Percentiles rank a stretch among this genome's conserved stretches.
These are phyloP conservation scores for Chelonia mydas DNA, from an alignment of 2,797 vertebrate species.

Conservation along the genomic window DNA sequence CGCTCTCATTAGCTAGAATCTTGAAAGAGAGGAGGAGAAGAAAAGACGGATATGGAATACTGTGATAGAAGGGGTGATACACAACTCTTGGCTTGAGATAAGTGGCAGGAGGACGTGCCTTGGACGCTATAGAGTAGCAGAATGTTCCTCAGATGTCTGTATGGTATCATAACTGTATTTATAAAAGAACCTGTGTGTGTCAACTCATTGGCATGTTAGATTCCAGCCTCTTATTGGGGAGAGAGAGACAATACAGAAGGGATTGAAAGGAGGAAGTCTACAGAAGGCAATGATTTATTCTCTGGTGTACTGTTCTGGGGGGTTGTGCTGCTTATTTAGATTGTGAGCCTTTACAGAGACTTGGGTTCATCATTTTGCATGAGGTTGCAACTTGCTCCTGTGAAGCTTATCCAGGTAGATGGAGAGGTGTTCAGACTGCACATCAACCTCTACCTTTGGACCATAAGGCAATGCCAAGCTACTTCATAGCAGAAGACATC, in stretches of 20 bases:
- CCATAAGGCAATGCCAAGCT: background rate
- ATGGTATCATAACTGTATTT: background rate
- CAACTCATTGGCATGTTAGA: background rate
- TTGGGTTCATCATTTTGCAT: background rate
- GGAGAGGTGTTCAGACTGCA: background rate
- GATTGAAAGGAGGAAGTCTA: background rate
- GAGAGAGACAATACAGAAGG: background rate
- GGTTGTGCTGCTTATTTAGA: background rate
- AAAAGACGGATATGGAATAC: slow-evolving; percentile 38
- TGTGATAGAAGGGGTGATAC: slow-evolving; percentile 45
- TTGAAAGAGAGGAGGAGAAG: slow-evolving; percentile 66
- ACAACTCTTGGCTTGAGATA: slow-evolving; percentile 6
- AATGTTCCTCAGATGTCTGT: background rate
- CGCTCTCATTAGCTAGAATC: slow-evolving; percentile 49
- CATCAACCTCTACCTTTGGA: background rate
- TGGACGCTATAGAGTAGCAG: slow-evolving; percentile 38
- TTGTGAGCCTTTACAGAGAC: background rate
- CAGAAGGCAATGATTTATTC: background rate
- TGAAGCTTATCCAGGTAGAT: background rate
- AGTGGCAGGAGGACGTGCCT: background rate
- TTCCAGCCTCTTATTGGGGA: background rate
- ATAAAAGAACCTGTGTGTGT: background rate
- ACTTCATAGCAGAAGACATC: background rate
- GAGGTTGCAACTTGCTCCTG: background rate
- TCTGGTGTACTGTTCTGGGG: background rate